Percentiles rank a stretch among this genome's conserved stretches.
Conservation (phyloP, 1,140 invertebrate genomes). For the Heliconius nattereri region DNA sequence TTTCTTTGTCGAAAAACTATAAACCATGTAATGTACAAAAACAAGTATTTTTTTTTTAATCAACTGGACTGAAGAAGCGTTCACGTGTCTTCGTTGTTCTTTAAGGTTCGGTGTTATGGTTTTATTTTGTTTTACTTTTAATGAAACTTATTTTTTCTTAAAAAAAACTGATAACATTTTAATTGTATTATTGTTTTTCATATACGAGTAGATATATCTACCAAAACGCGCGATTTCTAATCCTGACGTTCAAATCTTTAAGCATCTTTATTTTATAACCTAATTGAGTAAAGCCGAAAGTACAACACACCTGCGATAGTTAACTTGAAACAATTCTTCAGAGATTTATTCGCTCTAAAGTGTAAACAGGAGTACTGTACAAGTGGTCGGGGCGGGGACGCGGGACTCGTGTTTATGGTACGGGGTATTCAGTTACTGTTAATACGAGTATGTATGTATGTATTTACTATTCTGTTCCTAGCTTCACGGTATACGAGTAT, state of each 20-base stretch:
- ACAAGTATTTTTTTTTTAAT: too few species aligned
- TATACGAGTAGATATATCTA: too few species aligned
- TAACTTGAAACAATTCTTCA: slow-evolving; percentile 39
- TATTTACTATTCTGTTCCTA: neutral
- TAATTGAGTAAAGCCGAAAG: neutral
- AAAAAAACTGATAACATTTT: too few species aligned
- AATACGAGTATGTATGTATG: neutral
- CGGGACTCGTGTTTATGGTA: slow-evolving; percentile 28
- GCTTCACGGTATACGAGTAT: neutral
- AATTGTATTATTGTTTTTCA: too few species aligned
- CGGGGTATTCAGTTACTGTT: slow-evolving; percentile 18
- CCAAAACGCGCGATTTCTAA: too few species aligned
- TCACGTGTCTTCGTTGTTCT: too few species aligned
- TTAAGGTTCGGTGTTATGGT: too few species aligned
- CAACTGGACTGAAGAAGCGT: too few species aligned
- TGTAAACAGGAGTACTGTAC: slow-evolving; percentile 34
- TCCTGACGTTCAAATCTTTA: neutral
- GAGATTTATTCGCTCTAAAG: slow-evolving; percentile 44
- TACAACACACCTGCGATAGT: slow-evolving; percentile 22
- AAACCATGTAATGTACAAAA: too few species aligned
- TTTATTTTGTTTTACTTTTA: too few species aligned
- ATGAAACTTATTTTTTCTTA: too few species aligned
- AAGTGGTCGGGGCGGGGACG: slow-evolving; percentile 32
- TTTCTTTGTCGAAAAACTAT: too few species aligned
- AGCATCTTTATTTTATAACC: neutral